Conservation (phyloP, 2,113 vertebrate genomes). For the Carassius auratus region DNA sequence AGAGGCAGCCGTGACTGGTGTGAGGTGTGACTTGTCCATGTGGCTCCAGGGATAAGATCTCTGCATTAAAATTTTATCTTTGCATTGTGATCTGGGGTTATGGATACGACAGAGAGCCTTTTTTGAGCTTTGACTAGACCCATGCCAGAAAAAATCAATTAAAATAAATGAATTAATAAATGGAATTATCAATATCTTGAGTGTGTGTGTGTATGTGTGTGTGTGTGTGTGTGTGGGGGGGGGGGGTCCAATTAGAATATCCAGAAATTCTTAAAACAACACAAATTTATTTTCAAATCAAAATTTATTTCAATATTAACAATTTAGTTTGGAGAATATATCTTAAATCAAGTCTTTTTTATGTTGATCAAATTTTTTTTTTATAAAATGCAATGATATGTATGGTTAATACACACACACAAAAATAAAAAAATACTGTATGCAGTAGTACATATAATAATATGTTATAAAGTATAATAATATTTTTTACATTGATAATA, state of each 20-base stretch:
- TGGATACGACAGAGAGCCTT: neutral
- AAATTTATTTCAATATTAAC: neutral
- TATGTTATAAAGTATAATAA: too few species aligned
- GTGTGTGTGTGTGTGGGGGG: neutral
- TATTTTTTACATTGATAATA: neutral
- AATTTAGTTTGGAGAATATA: neutral
- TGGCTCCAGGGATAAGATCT: constrained; percentile 28
- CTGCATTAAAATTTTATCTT: constrained; percentile 21
- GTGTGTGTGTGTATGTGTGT: neutral
- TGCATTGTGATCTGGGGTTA: neutral
- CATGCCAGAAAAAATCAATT: neutral
- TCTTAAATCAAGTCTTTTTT: neutral
- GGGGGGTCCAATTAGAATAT: neutral
- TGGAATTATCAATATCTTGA: neutral
- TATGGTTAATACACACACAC: neutral
- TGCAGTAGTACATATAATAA: too few species aligned
- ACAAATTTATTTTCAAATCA: neutral
- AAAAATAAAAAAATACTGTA: neutral
- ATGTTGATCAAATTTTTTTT: neutral
- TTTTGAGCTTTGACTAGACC: neutral
- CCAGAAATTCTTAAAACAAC: neutral
- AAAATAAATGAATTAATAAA: too few species aligned
- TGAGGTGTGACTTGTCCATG: constrained; percentile 36
- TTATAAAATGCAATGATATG: neutral
- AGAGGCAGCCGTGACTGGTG: constrained; percentile 24